A percentile compares a stretch with the other conserved stretches of the same genome.
These are phyloP conservation scores for Acyrthosiphon pisum DNA, from an alignment of 1,140 invertebrate genomes.

Conservation along the genomic window DNA sequence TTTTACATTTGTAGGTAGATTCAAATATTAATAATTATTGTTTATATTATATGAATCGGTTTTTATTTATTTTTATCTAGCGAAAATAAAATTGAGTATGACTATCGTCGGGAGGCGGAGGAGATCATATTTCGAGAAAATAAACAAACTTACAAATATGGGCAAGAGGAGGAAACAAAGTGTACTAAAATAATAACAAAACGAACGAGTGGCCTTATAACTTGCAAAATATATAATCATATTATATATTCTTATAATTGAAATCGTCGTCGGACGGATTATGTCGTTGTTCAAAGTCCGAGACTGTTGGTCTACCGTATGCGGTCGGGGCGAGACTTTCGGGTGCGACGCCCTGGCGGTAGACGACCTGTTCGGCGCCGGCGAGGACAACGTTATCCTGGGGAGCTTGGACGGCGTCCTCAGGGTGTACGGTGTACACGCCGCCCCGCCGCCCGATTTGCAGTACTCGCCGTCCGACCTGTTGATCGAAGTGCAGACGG, in stretches of 20 bases:
- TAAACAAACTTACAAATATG: neutral
- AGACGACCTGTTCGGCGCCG: constrained; percentile 71
- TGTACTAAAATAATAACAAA: no score
- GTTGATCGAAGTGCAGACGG: constrained; percentile 73
- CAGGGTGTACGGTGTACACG: constrained; percentile 68
- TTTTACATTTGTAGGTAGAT: no score
- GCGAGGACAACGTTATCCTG: constrained; percentile 72
- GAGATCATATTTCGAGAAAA: neutral
- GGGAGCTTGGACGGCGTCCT: constrained; percentile 76
- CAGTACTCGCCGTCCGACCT: constrained; percentile 70
- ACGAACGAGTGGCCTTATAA: neutral
- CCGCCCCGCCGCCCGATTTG: constrained; percentile 62
- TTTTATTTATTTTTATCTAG: no score
- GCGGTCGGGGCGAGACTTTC: constrained; percentile 70
- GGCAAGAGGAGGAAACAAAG: no score
- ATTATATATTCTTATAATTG: neutral
- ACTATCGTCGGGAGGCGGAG: no score
- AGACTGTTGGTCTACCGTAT: constrained; percentile 77
- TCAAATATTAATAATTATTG: no score
- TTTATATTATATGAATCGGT: no score
- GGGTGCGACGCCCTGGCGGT: constrained; percentile 70
- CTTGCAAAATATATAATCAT: no score
- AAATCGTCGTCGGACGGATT: constrained; percentile 62
- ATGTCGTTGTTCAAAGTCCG: constrained; percentile 82
- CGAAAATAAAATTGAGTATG: no score